Evolutionary conservation across 1,140 invertebrate species (phyloP).

Genomic region (Reticulitermes speratus): DNA sequence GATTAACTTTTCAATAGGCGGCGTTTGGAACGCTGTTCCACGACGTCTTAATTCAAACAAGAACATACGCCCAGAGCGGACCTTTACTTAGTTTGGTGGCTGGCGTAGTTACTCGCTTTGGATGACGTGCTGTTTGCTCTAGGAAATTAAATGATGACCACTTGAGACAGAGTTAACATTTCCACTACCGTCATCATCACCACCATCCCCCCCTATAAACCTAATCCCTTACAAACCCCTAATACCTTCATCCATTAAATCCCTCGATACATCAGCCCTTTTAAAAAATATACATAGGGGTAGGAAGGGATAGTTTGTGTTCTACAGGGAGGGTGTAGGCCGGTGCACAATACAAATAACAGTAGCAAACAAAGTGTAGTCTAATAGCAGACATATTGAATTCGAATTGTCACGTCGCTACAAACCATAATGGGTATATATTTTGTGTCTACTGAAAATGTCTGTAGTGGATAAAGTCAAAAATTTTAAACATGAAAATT

Average conservation of each 20-base stretch:
- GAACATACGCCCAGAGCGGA: slow-evolving; percentile 5
- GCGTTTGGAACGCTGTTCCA: background rate
- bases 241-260: slow-evolving; percentile 31
- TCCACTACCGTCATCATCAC: slow-evolving; percentile 5
- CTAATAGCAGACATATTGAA: background rate
- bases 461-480: too few relatives aligned
- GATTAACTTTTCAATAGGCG: slow-evolving; percentile 11
- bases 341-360: background rate
- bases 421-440: too few relatives aligned
- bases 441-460: too few relatives aligned
- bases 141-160: slow-evolving; percentile 36
- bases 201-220: background rate
- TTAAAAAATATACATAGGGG: background rate
- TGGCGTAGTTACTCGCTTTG: background rate
- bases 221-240: background rate
- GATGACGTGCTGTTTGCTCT: slow-evolving; percentile 21
- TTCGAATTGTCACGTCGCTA: too few relatives aligned
- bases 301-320: background rate
- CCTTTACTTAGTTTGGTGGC: background rate
- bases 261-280: slow-evolving; percentile 24
- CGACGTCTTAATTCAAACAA: background rate
- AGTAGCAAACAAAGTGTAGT: background rate
- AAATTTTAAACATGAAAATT: too few relatives aligned
- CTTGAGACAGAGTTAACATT: slow-evolving; percentile 29
- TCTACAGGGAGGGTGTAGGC: background rate